These are phyloP conservation scores for Serranus cabrilla DNA, from an alignment of 2,797 vertebrate species.

Conservation along the genomic window DNA sequence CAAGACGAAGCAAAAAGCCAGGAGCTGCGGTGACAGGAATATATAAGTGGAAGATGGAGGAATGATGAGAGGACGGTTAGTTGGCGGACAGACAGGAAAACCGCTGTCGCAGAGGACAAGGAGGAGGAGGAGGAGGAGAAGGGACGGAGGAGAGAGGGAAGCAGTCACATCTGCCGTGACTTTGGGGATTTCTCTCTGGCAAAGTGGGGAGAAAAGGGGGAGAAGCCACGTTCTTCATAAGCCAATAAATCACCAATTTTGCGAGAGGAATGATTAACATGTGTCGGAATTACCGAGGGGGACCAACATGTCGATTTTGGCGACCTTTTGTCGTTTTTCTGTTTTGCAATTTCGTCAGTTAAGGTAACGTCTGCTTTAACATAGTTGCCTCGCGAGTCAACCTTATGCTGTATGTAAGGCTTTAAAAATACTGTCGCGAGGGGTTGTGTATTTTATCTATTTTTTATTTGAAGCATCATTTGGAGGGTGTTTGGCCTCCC, in stretches of 20 bases:
- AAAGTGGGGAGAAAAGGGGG: conserved; percentile 3
- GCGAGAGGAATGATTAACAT: conserved; percentile 26
- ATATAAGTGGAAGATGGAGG: conserved; percentile 20
- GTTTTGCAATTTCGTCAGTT: conserved; percentile 22
- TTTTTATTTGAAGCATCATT: conserved; percentile 7
- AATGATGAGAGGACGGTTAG: conserved; percentile 40
- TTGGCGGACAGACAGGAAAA: conserved; percentile 39
- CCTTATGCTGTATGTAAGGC: neutral
- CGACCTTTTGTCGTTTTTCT: conserved; percentile 13
- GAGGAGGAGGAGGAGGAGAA: conserved; percentile 30
- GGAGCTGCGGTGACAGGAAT: conserved; percentile 3
- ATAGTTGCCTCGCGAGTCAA: conserved; percentile 7
- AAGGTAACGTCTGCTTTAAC: conserved; percentile 24
- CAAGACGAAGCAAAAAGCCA: neutral
- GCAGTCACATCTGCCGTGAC: conserved; percentile 57
- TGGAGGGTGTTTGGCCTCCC: conserved; percentile 15
- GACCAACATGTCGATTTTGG: conserved; percentile 22
- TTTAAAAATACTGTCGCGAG: neutral
- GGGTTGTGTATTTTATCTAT: neutral
- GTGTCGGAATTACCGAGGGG: conserved; percentile 46
- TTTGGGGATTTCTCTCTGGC: conserved; percentile 53
- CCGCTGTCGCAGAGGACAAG: conserved; percentile 62
- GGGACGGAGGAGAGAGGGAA: conserved; percentile 28
- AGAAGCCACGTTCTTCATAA: conserved; percentile 15
- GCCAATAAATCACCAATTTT: neutral